Evolutionary conservation across 2,113 vertebrate genomes (phyloP), one percentile per base, ranked within the genome.

Genomic region (Halcyon malimbica): DNA sequence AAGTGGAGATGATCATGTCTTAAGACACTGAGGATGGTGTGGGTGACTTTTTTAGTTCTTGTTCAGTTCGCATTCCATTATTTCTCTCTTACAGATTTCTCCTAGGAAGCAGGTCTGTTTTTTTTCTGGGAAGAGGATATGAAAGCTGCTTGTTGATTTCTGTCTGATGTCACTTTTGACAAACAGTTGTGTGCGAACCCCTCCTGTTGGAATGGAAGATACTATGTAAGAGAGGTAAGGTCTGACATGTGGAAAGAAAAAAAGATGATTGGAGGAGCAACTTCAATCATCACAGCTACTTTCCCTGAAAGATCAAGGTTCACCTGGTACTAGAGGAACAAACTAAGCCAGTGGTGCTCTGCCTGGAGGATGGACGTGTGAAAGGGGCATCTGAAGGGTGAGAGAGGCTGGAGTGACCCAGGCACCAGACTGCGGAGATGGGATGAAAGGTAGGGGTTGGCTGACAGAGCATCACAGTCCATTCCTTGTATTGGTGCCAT

Each of bases 231-330:
- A 87, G 21, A 89, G 73, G 48, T 78, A 53, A 94, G 21, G 18
- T 60, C 18, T 6, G 5, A 46, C 16, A 24, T 20, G 31, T 0
- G 0, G 6, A 42, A 42, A 46, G 37, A 16, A 44, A 48, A 83
- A 59, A 37, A 8, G 5, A 8, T 37, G 23, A 8, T 57, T 83
- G 68, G 62, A 82, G 37, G 21, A 64, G 12, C 3, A 1, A 77
- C 37, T 77, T 86, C 17, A 67, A 8, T 57, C 16, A 54, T 44
- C 51, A 19, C 19, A 31, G 3, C 46, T 76, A 21, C 24, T 64
- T 85, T 81, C 18, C 6, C 11, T 76, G 41, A 35, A 59, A 88
- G 18, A 51, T 41, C 8, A 21, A 5, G 10, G 81, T 86, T 87
- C 18, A 9, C 19, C 48, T 1, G 2, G 26, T 33, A 26, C 8